Conservation (phyloP, 1,140 invertebrate species). For the Lepidurus apus region DNA sequence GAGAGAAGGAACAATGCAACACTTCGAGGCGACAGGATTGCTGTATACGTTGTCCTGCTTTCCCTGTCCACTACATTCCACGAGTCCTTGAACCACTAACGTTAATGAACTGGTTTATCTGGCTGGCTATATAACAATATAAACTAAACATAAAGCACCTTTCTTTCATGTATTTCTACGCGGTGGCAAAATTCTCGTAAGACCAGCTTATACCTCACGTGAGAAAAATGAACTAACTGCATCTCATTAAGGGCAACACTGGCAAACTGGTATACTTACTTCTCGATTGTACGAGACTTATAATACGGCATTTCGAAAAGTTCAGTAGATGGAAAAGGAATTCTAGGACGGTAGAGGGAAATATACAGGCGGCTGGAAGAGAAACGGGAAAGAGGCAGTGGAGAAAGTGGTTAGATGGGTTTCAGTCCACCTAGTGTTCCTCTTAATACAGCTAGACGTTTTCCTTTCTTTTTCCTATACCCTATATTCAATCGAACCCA, state of each 20-base stretch:
- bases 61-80: neutral
- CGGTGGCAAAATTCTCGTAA: neutral
- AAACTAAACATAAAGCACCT: neutral
- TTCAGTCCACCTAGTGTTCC: neutral
- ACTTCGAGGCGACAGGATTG: neutral
- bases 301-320: too few relatives aligned
- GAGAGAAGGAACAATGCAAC: neutral
- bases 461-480: neutral
- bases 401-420: slow-evolving; percentile 1
- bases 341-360: neutral
- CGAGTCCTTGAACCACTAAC: neutral
- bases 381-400: neutral
- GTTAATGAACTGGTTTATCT: slow-evolving; percentile 8
- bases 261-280: too few relatives aligned
- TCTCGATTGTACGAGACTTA: too few relatives aligned
- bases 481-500: neutral
- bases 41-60: neutral
- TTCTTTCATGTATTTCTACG: neutral
- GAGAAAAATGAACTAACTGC: too few relatives aligned
- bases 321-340: neutral
- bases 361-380: neutral
- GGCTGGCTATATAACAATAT: neutral
- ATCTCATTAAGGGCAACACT: too few relatives aligned
- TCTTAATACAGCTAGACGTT: neutral
- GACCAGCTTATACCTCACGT: neutral